phyloP scores from a whole-genome alignment of 2,888 invertebrate genomes.

The Agrochola macilenta region DNA sequence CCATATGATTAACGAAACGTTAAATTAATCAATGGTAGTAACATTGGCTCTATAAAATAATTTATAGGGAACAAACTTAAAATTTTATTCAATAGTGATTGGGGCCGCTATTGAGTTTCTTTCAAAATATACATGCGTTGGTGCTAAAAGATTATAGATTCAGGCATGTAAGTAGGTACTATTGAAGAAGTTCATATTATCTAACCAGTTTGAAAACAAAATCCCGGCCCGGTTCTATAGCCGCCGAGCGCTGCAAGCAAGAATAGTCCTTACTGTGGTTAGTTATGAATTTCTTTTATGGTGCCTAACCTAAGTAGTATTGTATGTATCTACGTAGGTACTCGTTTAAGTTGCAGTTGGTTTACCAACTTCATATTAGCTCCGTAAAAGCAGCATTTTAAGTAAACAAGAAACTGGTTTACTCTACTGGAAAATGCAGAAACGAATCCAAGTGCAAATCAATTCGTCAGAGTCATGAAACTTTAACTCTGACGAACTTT shows the following conservation, averaged over 20 bases:
- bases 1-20: background rate
- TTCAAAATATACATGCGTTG: background rate
- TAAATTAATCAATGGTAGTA: background rate
- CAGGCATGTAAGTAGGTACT: background rate
- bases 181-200: no score
- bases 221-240: no score
- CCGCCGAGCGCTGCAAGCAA: no score
- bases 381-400: conserved; percentile 2
- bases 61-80: background rate
- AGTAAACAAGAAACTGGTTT: conserved; percentile 36
- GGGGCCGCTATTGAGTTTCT: background rate
- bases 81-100: no score
- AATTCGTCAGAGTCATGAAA: conserved; percentile 57
- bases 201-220: no score
- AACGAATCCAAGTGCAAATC: conserved; percentile 44
- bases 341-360: background rate
- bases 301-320: background rate
- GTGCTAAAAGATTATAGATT: background rate
- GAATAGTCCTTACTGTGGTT: no score
- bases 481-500: background rate
- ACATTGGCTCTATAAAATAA: background rate
- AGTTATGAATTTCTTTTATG: no score
- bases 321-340: no score
- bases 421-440: conserved; percentile 50
- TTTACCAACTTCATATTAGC: background rate